Conservation (phyloP, 1,140 invertebrate species). For the Calycopis cecrops region DNA sequence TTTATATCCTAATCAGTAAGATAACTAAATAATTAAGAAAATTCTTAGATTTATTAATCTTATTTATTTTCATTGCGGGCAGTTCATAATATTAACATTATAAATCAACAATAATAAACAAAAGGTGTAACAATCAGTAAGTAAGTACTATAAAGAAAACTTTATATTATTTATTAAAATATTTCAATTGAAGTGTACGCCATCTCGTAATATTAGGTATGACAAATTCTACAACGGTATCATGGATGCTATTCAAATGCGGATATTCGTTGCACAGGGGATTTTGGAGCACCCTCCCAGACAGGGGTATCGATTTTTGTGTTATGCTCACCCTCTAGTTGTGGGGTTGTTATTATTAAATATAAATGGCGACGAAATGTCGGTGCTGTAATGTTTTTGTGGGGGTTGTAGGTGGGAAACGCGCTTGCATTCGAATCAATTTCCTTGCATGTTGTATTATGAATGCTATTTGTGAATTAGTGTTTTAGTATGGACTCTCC, state of each 20-base stretch:
- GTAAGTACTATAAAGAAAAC: too few species aligned
- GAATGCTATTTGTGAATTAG: not conserved
- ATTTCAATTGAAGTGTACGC: too few species aligned
- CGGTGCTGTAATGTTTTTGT: conserved; percentile 30
- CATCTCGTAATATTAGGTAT: too few species aligned
- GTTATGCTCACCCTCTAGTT: conserved; percentile 36
- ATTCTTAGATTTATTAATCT: too few species aligned
- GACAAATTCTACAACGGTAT: conserved; percentile 13
- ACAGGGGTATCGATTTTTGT: conserved; percentile 58
- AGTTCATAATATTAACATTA: too few species aligned
- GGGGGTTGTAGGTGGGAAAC: conserved; percentile 1
- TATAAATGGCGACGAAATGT: conserved; percentile 59
- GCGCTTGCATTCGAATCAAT: not conserved
- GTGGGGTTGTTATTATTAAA: conserved; percentile 56
- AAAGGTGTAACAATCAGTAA: too few species aligned
- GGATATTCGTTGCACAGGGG: conserved; percentile 44
- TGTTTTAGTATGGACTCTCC: too few species aligned
- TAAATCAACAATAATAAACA: too few species aligned
- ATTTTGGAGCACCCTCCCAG: conserved; percentile 52
- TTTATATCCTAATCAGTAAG: too few species aligned
- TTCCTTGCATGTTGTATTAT: conserved; percentile 7
- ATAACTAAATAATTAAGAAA: too few species aligned
- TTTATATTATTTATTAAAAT: too few species aligned
- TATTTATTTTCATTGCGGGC: too few species aligned
- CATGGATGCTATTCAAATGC: conserved; percentile 38